Evolutionary conservation across 2,888 invertebrate genomes (phyloP), one percentile per base, ranked within the genome.

Genomic region (Lordiphosa fenestrarum): DNA sequence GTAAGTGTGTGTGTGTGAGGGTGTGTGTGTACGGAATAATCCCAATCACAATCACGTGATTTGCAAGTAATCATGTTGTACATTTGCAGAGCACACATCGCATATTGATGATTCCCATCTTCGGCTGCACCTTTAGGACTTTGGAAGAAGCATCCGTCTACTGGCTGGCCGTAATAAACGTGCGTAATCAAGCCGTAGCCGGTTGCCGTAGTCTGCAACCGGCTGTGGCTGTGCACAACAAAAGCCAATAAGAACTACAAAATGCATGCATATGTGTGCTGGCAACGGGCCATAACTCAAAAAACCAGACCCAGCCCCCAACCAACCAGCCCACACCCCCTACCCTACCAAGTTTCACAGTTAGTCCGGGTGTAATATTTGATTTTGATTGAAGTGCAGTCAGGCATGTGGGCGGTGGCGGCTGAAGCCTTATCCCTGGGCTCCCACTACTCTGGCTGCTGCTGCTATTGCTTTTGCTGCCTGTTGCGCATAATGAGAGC

Each of bases 11-110:
- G 41, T 33, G 36, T 37, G 19, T 46, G 39, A 38, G 47, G n/a
- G 23, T 59, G 38, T 55, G 39, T 49, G 47, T 66, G 50, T 67
- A 57, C 49, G 72, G 63, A 66, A 75, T 83, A 83, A 77, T 81
- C 61, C 74, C 69, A 69, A 69, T 65, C 73, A 76, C 71, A 83
- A 77, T 81, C 82, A 81, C 69, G 71, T 84, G 84, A 80, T 80
- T 80, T 80, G 84, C 80, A 80, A 84, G 84, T 84, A 80, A 80
- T 84, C 77, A 84, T 84, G 82, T 76, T 78, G 81, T 73, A 76
- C 81, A 80, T 68, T 75, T 72, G 60, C 65, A 80, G 61, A 62
- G 66, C 80, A 71, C 73, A 83, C 83, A 60, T 58, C 60, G 77
- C 80, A 78, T 78, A 83, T 83, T 78, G 83, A 78, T 78, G 76